phyloP scores from a whole-genome alignment of 1,140 invertebrate species.

The Thalassaphorura encarpata region DNA sequence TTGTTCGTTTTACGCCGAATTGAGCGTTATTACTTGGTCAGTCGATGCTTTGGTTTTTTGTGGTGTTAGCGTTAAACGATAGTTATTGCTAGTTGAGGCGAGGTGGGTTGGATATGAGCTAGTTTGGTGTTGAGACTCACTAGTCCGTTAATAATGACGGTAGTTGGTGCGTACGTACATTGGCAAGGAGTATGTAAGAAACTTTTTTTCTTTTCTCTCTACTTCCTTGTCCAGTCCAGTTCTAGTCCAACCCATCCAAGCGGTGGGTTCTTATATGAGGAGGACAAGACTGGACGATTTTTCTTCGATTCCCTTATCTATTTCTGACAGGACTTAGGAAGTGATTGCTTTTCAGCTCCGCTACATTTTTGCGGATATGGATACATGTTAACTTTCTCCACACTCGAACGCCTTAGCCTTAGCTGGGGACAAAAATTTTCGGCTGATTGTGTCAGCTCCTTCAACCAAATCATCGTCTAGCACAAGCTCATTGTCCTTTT shows the following conservation, averaged over 20 bases:
- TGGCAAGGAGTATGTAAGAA: too few species aligned
- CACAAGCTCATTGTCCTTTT: too few species aligned
- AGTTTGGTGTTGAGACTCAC: slow-evolving; percentile 19
- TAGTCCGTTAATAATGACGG: slow-evolving; percentile 33
- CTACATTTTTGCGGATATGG: slow-evolving; percentile 18
- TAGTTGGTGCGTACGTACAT: too few species aligned
- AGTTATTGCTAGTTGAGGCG: too few species aligned
- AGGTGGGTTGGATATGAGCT: too few species aligned
- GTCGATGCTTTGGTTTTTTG: too few species aligned
- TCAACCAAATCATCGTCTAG: slow-evolving; percentile 29
- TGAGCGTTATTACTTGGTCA: too few species aligned
- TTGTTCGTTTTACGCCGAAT: too few species aligned
- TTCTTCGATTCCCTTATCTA: slow-evolving; percentile 33
- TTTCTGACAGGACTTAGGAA: slow-evolving; percentile 31
- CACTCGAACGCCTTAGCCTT: not conserved
- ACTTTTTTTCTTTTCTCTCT: too few species aligned
- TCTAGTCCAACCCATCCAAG: too few species aligned
- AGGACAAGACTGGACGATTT: slow-evolving; percentile 33
- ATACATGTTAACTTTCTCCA: slow-evolving; percentile 1
- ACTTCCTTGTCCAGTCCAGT: too few species aligned
- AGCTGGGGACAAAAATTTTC: slow-evolving; percentile 1
- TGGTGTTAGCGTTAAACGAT: too few species aligned
- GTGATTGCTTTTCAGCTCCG: slow-evolving; percentile 29
- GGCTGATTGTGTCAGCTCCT: slow-evolving; percentile 20
- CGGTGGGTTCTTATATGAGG: slow-evolving; percentile 1